These are phyloP conservation scores for Orussus abietinus DNA, from an alignment of 1,140 invertebrate species.

Conservation along the genomic window DNA sequence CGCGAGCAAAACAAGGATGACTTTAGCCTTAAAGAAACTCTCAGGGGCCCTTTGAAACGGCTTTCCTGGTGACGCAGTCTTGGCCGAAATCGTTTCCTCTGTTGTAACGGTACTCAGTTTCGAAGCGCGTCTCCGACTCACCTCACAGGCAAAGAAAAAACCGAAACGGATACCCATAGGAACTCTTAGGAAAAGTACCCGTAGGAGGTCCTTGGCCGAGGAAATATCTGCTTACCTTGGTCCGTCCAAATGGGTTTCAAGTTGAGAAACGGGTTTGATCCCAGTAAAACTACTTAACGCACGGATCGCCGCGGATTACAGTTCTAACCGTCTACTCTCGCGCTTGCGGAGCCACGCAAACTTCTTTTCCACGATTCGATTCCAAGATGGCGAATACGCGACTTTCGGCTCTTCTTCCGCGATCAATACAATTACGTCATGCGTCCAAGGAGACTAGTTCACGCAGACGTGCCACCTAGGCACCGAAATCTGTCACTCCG, in stretches of 20 bases:
- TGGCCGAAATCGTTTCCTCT: too few species aligned
- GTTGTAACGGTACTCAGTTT: too few species aligned
- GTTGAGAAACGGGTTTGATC: slow-evolving; percentile 59
- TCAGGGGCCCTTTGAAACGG: too few species aligned
- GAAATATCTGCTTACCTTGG: slow-evolving; percentile 57
- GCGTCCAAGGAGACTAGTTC: slow-evolving; percentile 33
- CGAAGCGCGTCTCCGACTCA: too few species aligned
- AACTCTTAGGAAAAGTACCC: neutral
- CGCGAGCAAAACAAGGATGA: too few species aligned
- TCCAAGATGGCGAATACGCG: slow-evolving; percentile 56
- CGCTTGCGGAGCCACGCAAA: slow-evolving; percentile 44
- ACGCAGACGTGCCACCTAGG: slow-evolving; percentile 18
- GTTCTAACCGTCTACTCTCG: slow-evolving; percentile 36
- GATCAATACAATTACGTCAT: slow-evolving; percentile 65
- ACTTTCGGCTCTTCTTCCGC: slow-evolving; percentile 47
- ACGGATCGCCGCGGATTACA: slow-evolving; percentile 57
- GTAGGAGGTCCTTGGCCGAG: slow-evolving; percentile 3
- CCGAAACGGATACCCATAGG: too few species aligned
- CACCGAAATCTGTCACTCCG: too few species aligned
- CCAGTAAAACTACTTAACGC: slow-evolving; percentile 51
- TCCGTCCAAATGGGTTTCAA: slow-evolving; percentile 67
- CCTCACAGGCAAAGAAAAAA: too few species aligned
- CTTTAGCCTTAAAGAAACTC: too few species aligned
- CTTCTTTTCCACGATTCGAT: slow-evolving; percentile 50
- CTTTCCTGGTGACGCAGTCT: too few species aligned